Percentiles rank a stretch among this genome's conserved stretches.
phyloP scores from a whole-genome alignment of 2,113 vertebrate species.

The Rhagologus leucostigma region DNA sequence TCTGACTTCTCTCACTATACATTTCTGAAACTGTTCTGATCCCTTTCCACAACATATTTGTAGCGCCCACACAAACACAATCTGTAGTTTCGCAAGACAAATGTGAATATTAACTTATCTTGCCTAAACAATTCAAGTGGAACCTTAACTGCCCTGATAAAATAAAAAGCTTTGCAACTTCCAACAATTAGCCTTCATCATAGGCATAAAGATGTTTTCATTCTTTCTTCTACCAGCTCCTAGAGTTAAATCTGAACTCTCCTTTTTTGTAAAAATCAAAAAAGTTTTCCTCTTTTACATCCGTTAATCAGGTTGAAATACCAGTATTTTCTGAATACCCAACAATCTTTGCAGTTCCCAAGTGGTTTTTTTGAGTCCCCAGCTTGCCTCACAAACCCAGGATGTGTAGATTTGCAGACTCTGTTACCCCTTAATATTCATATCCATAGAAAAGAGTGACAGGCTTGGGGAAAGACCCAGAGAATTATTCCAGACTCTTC shows the following conservation, averaged over 20 bases:
- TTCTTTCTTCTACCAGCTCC: neutral
- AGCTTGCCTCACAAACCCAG: neutral
- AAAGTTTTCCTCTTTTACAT: neutral
- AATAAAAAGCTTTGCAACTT: neutral
- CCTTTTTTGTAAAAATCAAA: neutral
- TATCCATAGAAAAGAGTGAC: constrained; percentile 14
- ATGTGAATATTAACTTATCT: neutral
- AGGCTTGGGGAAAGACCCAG: constrained; percentile 38
- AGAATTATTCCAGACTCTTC: constrained; percentile 33
- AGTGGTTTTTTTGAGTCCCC: neutral
- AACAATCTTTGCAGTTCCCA: neutral
- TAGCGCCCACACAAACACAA: neutral
- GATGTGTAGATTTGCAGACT: neutral
- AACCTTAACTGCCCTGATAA: neutral
- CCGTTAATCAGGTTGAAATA: neutral
- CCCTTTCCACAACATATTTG: neutral
- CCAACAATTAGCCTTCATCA: neutral
- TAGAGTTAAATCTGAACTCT: neutral
- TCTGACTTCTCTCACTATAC: neutral
- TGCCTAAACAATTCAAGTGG: neutral
- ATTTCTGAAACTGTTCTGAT: neutral
- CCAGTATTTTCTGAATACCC: neutral
- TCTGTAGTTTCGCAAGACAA: neutral
- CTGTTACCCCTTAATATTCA: neutral
- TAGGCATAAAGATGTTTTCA: neutral